Base-by-base conservation (phyloP, 2,888 invertebrate species). In the Falcaria lacertinaria region DNA sequence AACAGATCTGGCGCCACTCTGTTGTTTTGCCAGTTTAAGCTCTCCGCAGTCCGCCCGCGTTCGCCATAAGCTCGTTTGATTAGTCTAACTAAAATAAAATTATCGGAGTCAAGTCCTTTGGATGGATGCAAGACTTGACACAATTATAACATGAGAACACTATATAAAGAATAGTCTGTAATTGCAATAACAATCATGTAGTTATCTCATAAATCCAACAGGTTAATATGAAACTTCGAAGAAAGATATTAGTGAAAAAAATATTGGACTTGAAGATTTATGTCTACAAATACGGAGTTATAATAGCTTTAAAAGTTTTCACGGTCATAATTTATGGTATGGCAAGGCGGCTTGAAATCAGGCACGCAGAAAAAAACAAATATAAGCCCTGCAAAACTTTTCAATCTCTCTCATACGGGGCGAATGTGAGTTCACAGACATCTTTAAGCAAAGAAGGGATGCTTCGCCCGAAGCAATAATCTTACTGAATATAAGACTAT, bases 71-170 rank as follows among this genome's bases (percentile, higher is more conserved):
- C 22, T 22, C 22, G 22, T 22, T 16, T 22, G 66, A 66, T 63
- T 54, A 60, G 61, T 65, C 74, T 77, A 74, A 81, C 82, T 79
- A 53, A 60, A 60, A 68, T 79, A 68, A 69, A 74, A 72, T 74
- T 74, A 71, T 63, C 59, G 48, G 34, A 48, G 44, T 50, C 45
- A 44, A 50, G 50, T 49, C 50, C 64, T 65, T 49, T 63, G 64
- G 62, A 69, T 71, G 68, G 66, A 69, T 54, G 60, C 22, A 56
- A 54, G 41, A 51, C 44, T 54, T 62, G 50, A 62, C 63, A 47
- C 33, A 47, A 49, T 17, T 28, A 36, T 43, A 39, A 42, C 46
- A 48, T 19, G 33, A 41, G n/a, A 34, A 48, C 17, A 41, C 34
- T 41, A n/a, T 7, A 42, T 49, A 33, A 19, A 39, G 40, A n/a